A percentile compares a stretch with the other conserved stretches of the same genome.
These are phyloP conservation scores for Liposcelis brunnea DNA, from an alignment of 2,888 invertebrate genomes.

Conservation along the genomic window DNA sequence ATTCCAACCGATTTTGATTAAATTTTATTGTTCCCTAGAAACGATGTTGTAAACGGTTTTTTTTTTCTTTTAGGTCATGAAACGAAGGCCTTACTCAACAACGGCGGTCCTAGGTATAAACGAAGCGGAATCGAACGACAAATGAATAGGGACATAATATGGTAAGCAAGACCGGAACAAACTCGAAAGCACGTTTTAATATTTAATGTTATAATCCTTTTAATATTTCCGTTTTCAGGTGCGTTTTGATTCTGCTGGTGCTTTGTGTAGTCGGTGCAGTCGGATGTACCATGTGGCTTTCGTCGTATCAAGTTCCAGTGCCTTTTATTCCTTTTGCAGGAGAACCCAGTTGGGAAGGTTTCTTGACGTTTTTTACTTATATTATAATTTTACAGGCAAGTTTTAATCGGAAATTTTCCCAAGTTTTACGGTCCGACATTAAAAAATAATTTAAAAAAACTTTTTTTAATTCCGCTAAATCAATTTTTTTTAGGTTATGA, in stretches of 20 bases:
- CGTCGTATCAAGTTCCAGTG: conserved; percentile 33
- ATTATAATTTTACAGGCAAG: conserved; percentile 80
- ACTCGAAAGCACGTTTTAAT: no score
- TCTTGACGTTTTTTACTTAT: conserved; percentile 87
- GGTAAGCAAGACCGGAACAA: no score
- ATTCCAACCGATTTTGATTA: no score
- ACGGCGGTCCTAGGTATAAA: conserved; percentile 87
- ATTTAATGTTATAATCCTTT: no score
- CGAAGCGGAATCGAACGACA: conserved; percentile 78
- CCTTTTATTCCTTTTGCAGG: conserved; percentile 43
- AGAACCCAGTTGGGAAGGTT: conserved; percentile 52
- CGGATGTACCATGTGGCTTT: conserved; percentile 77
- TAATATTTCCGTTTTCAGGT: no score
- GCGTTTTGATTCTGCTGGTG: conserved; percentile 76
- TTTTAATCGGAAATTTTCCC: not conserved
- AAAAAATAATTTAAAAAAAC: not conserved
- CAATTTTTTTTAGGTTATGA: conserved; percentile 55
- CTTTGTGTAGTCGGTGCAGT: conserved; percentile 82
- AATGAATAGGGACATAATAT: conserved; percentile 92
- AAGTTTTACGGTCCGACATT: not conserved
- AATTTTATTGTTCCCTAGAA: not conserved
- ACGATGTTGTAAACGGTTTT: not conserved
- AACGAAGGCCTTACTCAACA: conserved; percentile 95
- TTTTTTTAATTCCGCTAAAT: no score
- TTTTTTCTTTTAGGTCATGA: conserved; percentile 53